phyloP scores from a whole-genome alignment of 2,113 vertebrate genomes.

The Platysteira castanea region DNA sequence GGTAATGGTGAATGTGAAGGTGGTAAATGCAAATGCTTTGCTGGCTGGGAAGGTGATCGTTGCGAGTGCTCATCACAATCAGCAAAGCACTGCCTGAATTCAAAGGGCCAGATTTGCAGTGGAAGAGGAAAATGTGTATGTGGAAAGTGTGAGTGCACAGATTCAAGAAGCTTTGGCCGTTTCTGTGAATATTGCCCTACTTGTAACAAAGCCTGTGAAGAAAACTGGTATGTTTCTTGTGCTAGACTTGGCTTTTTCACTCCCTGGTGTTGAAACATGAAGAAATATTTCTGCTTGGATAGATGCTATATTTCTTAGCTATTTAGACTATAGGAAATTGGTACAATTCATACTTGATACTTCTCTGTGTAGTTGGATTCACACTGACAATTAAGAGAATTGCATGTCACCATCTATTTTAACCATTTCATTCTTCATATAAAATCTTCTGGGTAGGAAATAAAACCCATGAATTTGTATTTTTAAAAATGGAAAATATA shows the following conservation, averaged over 20 bases:
- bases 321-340: neutral
- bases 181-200: slow-evolving; percentile 88
- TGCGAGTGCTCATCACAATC: slow-evolving; percentile 81
- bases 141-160: slow-evolving; percentile 86
- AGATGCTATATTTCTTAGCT: neutral
- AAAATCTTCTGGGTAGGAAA: neutral
- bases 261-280: neutral
- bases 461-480: neutral
- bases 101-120: slow-evolving; percentile 83
- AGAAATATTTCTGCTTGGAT: neutral
- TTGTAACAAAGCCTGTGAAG: slow-evolving; percentile 82
- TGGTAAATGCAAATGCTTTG: slow-evolving; percentile 83
- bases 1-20: slow-evolving; percentile 88
- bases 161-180: slow-evolving; percentile 78
- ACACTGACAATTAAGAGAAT: neutral
- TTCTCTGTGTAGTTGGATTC: neutral
- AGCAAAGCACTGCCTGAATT: slow-evolving; percentile 78
- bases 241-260: neutral
- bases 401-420: neutral
- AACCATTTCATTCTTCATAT: neutral
- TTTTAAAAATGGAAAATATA: neutral
- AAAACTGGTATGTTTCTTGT: slow-evolving; percentile 81
- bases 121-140: slow-evolving; percentile 87
- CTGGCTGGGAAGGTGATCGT: slow-evolving; percentile 87
- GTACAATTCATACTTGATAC: neutral